Conservation (phyloP, 2,888 invertebrate genomes). For the Clostera curtula region DNA sequence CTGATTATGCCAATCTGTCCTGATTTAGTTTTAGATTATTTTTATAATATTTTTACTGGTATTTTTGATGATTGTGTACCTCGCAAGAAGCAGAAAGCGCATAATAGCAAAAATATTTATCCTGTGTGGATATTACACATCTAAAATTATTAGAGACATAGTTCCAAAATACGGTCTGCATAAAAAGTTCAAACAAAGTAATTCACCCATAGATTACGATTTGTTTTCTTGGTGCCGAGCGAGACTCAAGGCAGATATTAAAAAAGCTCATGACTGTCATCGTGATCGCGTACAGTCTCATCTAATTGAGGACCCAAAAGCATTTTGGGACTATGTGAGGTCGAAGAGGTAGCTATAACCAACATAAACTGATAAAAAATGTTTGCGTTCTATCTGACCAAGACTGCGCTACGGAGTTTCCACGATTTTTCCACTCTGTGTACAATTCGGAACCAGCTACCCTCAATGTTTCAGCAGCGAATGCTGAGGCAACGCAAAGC, state of each 20-base stretch:
- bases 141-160: too few relatives aligned
- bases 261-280: too few relatives aligned
- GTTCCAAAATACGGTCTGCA: too few relatives aligned
- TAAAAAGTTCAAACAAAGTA: too few relatives aligned
- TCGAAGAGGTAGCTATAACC: neutral
- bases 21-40: constrained; percentile 17
- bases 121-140: too few relatives aligned
- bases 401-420: neutral
- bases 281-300: too few relatives aligned
- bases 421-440: neutral
- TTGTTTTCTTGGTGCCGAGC: too few relatives aligned
- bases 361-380: neutral
- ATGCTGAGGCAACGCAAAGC: neutral
- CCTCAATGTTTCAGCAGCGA: neutral
- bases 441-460: neutral
- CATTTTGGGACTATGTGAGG: neutral
- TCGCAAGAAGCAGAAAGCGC: too few relatives aligned
- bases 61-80: too few relatives aligned
- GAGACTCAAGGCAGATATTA: too few relatives aligned
- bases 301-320: neutral
- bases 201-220: too few relatives aligned
- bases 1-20: constrained; percentile 13
- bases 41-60: constrained; percentile 24
- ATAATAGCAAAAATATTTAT: too few relatives aligned
- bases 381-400: neutral